Evolutionary conservation across 2,797 vertebrate genomes (phyloP), one percentile per base, ranked within the genome.

Genomic region (Schizopygopsis malacanthus): DNA sequence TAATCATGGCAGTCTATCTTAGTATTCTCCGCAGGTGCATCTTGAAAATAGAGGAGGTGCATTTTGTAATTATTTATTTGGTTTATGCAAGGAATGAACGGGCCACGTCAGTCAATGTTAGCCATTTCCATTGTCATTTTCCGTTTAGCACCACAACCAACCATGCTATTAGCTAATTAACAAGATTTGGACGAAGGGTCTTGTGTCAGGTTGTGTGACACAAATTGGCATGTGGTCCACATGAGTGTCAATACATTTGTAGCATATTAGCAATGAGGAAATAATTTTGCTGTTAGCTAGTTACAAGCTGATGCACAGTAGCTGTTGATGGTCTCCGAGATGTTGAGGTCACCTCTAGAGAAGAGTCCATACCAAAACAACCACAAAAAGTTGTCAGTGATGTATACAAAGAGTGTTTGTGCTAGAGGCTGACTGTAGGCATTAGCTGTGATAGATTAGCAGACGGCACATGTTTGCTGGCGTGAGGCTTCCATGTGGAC

Each of bases 1-100:
- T 88, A 85, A 83, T 87, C 47, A 78, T 41, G 33, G 25, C 77
- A 67, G 81, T 81, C 83, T 25, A 45, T 87, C 70, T 86, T 89
- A 82, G 43, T 6, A 43, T 77, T 79, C 72, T 37, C 80, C 79
- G 10, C 69, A 59, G 56, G 41, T 43, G 81, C 77, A 52, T 83
- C 79, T 73, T 73, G 39, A 65, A 79, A 72, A 77, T 25, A 5
- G 25, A 22, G 39, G 79, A 87, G 84, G 82, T 85, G 59, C 72
- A 47, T 8, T 54, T 41, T 33, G 52, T 80, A 88, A 86, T 88
- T 79, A 86, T 13, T 25, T 22, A 56, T 61, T 71, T 85, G 76
- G 12, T 71, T 79, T 71, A 71, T 79, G 50, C 65, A 11, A 47
- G 54, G 45, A 77, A 65, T 65, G 59, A 25, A 22, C 4, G 6